Conservation (phyloP, 2,888 invertebrate genomes). For the Cyclophora albipunctata region DNA sequence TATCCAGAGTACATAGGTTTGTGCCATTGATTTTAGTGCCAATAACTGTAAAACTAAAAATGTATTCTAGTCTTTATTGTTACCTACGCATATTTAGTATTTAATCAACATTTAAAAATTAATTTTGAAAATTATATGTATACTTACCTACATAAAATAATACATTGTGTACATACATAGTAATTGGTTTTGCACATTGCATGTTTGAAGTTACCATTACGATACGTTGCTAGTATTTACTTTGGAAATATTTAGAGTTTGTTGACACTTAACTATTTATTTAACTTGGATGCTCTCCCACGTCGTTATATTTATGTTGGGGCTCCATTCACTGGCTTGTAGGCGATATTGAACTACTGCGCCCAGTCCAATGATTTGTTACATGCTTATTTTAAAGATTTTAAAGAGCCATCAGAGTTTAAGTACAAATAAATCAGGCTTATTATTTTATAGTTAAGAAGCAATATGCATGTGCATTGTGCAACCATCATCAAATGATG, state of each 20-base stretch:
- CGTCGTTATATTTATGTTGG: conserved; percentile 10
- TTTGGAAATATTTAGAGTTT: conserved; percentile 27
- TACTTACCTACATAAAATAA: conserved; percentile 31
- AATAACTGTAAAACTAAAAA: conserved; percentile 73
- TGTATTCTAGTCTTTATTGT: conserved; percentile 77
- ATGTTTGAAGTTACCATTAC: conserved; percentile 48
- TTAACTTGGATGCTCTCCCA: conserved; percentile 32
- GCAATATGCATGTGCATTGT: no score
- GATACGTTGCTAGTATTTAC: conserved; percentile 33
- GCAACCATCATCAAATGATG: no score
- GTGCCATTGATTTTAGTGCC: conserved; percentile 75
- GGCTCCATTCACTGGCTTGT: no score
- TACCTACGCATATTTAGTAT: conserved; percentile 70
- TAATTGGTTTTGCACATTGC: conserved; percentile 54
- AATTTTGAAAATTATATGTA: conserved; percentile 54
- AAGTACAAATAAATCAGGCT: no score
- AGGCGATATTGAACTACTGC: no score
- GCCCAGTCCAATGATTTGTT: no score
- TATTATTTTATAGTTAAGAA: no score
- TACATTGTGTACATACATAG: conserved; percentile 56
- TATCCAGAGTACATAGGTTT: conserved; percentile 55
- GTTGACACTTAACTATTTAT: conserved; percentile 35
- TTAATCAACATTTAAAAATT: conserved; percentile 67
- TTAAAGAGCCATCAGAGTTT: no score
- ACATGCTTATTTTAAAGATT: no score